Evolutionary conservation across 2,797 vertebrate genomes (phyloP).

Genomic region (Acanthis flammea): DNA sequence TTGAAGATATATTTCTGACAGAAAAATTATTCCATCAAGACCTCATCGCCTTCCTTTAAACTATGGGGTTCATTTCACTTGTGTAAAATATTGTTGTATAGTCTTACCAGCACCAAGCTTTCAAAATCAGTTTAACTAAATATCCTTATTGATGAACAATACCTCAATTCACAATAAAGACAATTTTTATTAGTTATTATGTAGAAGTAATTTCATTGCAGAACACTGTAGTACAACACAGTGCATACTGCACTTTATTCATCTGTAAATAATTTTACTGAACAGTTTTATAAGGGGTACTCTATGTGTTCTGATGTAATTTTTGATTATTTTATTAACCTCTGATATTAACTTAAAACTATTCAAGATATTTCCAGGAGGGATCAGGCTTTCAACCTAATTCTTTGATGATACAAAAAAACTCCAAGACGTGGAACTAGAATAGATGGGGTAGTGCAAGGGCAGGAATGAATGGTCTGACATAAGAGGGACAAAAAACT

Average conservation of each 20-base stretch:
- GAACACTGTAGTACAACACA: neutral
- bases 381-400: neutral
- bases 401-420: neutral
- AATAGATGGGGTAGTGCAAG: neutral
- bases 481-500: neutral
- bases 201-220: neutral
- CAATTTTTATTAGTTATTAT: neutral
- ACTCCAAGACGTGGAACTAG: neutral
- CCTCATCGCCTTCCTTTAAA: neutral
- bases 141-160: neutral
- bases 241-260: neutral
- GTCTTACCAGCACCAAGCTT: neutral
- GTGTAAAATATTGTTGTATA: neutral
- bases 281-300: neutral
- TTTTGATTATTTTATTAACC: slow-evolving; percentile 30
- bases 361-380: neutral
- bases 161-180: neutral
- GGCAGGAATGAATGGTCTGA: neutral
- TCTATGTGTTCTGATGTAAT: neutral
- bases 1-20: neutral
- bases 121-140: neutral
- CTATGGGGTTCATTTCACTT: neutral
- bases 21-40: neutral
- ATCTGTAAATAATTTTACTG: neutral
- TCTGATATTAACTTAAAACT: neutral